Percentiles rank a stretch among this genome's conserved stretches.
phyloP scores from a whole-genome alignment of 1,140 invertebrate genomes.

The Prorops nasuta region DNA sequence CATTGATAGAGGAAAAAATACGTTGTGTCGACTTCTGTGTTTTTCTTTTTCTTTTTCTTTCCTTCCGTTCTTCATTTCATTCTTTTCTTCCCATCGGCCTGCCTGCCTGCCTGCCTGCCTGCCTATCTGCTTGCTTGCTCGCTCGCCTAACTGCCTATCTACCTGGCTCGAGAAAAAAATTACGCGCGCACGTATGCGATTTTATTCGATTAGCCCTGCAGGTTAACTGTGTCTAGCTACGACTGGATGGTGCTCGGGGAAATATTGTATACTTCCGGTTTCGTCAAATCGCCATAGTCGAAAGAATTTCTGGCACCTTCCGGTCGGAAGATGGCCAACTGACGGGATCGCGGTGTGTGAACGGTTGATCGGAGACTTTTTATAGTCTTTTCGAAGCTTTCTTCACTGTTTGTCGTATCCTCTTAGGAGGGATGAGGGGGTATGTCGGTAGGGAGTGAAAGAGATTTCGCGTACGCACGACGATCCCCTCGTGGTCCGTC shows the following conservation, averaged over 20 bases:
- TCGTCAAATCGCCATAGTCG: slow-evolving; percentile 12
- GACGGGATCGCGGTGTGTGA: slow-evolving; percentile 25
- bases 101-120: too few relatives aligned
- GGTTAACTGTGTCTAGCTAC: slow-evolving; percentile 9
- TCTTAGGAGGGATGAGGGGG: too few relatives aligned
- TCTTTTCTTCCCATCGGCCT: slow-evolving; percentile 18
- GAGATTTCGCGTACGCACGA: too few relatives aligned
- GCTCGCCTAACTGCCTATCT: too few relatives aligned
- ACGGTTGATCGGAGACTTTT: slow-evolving; percentile 14
- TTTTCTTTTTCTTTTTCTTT: slow-evolving; percentile 23
- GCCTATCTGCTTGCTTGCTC: too few relatives aligned
- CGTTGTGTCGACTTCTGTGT: slow-evolving; percentile 29
- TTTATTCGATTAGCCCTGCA: too few relatives aligned
- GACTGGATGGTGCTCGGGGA: slow-evolving; percentile 8
- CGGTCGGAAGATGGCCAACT: slow-evolving; percentile 21
- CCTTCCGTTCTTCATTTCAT: slow-evolving; percentile 16
- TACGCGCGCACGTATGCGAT: too few relatives aligned
- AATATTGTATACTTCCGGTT: neutral
- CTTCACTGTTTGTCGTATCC: too few relatives aligned
- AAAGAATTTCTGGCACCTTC: slow-evolving; percentile 20
- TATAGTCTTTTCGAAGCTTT: too few relatives aligned
- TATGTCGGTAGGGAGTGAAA: too few relatives aligned
- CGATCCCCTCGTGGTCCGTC: too few relatives aligned
- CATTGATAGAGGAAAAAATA: slow-evolving; percentile 56
- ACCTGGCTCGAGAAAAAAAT: too few relatives aligned